Conservation (phyloP, 2,797 vertebrate genomes). For the Emydoidea blandingii region DNA sequence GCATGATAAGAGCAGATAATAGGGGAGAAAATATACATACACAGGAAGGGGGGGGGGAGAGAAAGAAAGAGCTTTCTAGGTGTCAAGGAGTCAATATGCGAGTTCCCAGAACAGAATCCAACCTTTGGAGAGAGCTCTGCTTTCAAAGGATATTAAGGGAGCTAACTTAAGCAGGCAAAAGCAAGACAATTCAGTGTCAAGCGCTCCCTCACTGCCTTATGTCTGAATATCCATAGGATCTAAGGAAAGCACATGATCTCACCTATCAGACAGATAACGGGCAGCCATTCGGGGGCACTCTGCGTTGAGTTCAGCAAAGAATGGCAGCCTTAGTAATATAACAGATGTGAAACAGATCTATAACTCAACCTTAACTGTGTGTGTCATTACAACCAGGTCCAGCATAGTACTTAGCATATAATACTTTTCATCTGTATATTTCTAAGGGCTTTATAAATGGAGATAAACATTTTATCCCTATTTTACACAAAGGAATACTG, state of each 20-base stretch:
- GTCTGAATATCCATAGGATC: accelerated
- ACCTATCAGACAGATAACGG: accelerated
- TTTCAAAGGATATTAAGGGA: neutral
- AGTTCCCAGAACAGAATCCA: conserved; percentile 19
- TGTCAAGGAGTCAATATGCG: neutral
- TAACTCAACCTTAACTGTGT: neutral
- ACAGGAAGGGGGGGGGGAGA: neutral
- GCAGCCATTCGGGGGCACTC: accelerated
- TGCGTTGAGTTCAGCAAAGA: accelerated
- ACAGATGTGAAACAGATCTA: neutral
- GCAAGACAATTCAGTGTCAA: accelerated
- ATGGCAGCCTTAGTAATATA: accelerated
- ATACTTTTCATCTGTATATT: too few relatives aligned
- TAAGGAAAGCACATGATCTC: neutral
- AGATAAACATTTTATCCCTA: accelerated
- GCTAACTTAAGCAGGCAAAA: neutral
- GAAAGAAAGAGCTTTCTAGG: neutral
- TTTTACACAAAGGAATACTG: neutral
- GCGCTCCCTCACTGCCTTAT: neutral
- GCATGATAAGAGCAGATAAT: conserved; percentile 8
- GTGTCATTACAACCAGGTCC: accelerated
- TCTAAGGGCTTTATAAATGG: accelerated
- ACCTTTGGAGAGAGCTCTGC: neutral
- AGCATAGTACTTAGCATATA: accelerated
- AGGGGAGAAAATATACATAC: neutral